Conservation (phyloP, 2,888 invertebrate species). For the Sceliomorpha sp. region DNA sequence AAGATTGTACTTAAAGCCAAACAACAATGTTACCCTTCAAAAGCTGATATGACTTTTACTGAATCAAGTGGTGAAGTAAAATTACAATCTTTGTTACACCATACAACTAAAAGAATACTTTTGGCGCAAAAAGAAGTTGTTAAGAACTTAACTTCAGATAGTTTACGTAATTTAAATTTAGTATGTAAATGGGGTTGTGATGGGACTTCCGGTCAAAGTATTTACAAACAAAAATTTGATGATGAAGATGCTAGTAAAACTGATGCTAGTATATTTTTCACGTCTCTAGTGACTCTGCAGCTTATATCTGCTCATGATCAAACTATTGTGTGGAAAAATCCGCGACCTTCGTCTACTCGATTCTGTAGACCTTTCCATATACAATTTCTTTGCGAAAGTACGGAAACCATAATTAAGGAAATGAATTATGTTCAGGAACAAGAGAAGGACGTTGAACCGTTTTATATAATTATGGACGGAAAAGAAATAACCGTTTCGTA, state of each 20-base stretch:
- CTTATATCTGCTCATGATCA: no score
- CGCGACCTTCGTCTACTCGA: constrained; percentile 12
- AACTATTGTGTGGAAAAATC: constrained; percentile 13
- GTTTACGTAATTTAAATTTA: constrained; percentile 43
- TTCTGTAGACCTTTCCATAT: constrained; percentile 21
- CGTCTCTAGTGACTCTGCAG: no score
- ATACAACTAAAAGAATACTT: no score
- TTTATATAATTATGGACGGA: constrained; percentile 6
- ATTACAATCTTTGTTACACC: no score
- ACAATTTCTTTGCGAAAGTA: constrained; percentile 25
- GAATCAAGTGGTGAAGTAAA: no score
- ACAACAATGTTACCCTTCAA: no score
- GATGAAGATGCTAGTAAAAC: constrained; percentile 21
- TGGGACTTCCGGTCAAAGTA: constrained; percentile 47
- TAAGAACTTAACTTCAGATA: constrained; percentile 19
- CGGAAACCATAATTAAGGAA: constrained; percentile 5
- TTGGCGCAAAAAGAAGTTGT: constrained; percentile 33
- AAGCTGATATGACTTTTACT: no score
- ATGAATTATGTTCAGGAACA: constrained; percentile 13
- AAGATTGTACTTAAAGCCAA: no score
- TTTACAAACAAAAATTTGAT: constrained; percentile 32
- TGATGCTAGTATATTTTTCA: constrained; percentile 29
- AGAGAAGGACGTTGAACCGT: not conserved
- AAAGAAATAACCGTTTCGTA: constrained; percentile 1
- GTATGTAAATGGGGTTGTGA: constrained; percentile 54